Evolutionary conservation across 2,888 invertebrate species (phyloP), one percentile per base, ranked within the genome.

Genomic region (Osmoderma eremita): DNA sequence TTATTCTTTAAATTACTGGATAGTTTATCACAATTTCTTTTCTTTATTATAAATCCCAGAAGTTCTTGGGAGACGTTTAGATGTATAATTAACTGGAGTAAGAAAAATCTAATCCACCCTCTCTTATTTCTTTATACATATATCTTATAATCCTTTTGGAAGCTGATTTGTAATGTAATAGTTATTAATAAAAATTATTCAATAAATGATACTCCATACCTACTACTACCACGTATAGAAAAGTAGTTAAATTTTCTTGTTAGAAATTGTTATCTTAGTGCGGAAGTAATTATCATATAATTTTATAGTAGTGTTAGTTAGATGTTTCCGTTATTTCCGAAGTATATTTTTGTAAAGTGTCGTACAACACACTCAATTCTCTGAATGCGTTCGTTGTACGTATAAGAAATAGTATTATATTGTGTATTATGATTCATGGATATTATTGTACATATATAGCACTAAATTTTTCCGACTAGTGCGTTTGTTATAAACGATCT

Each of bases 311-410:
- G 63, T 53, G 49, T 68, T 71, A 30, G 30, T 30, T 48, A 61
- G 58, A 61, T 30, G 30, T 54, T 69, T 71, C 65, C 64, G 61
- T 71, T 30, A 10, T 8, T 30, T 71, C 68, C 53, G 68, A 71
- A 71, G 69, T 67, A 70, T 73, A 72, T 73, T 73, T 72, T 73
- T 71, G 71, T 72, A 70, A 70, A 70, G 67, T 72, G 70, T 73
- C 68, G 63, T 69, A 71, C 58, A 67, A 67, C 66, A 30, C 18
- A 49, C 62, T 49, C 58, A 58, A 24, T 49, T 56, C 48, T 56
- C 39, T 54, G 8, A 30, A 5, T 30, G 54, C 65, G 39, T 58
- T 30, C 18, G 39, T 45, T 61, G 58, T 61, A 48, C 48, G 20
- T 48, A 48, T 48, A 45, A 30, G 10, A 30, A 30, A 30, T 39